These are phyloP conservation scores for Sthenelais limicola DNA, from an alignment of 2,888 invertebrate species.

Conservation along the genomic window DNA sequence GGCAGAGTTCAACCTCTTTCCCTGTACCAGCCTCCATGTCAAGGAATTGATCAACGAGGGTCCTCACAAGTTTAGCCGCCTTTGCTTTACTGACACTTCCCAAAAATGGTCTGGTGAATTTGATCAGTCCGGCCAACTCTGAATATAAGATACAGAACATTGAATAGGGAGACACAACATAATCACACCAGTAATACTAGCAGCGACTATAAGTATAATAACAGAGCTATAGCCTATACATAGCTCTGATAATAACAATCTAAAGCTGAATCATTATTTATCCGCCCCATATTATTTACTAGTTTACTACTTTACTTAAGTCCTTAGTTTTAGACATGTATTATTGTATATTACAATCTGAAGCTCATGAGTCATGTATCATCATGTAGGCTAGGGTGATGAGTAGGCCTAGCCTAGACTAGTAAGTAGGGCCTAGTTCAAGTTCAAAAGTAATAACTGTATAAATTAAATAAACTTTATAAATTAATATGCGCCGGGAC, in stretches of 20 bases:
- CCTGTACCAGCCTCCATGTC: conserved; percentile 97
- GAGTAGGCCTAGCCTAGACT: background rate
- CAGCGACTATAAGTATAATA: background rate
- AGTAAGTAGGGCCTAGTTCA: background rate
- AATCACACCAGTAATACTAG: background rate
- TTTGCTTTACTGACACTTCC: conserved; percentile 97
- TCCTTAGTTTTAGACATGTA: background rate
- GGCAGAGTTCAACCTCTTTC: conserved; percentile 81
- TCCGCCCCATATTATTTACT: too few relatives aligned
- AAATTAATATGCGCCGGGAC: too few relatives aligned
- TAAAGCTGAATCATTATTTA: too few relatives aligned
- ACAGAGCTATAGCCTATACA: background rate
- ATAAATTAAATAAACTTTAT: background rate
- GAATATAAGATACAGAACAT: conserved; percentile 49
- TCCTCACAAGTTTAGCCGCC: conserved; percentile 97
- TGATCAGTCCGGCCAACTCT: conserved; percentile 83
- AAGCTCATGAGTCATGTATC: background rate
- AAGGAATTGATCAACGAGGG: conserved; percentile 96
- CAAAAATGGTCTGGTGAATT: conserved; percentile 94
- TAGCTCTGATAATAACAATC: too few relatives aligned
- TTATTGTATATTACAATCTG: background rate
- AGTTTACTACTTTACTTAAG: too few relatives aligned
- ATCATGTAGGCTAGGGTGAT: background rate
- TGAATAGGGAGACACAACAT: too few relatives aligned
- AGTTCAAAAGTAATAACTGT: background rate